Percentiles rank a stretch among this genome's conserved stretches.
Evolutionary conservation across 2,797 vertebrate species (phyloP).

Genomic region (Threskiornis aethiopicus): DNA sequence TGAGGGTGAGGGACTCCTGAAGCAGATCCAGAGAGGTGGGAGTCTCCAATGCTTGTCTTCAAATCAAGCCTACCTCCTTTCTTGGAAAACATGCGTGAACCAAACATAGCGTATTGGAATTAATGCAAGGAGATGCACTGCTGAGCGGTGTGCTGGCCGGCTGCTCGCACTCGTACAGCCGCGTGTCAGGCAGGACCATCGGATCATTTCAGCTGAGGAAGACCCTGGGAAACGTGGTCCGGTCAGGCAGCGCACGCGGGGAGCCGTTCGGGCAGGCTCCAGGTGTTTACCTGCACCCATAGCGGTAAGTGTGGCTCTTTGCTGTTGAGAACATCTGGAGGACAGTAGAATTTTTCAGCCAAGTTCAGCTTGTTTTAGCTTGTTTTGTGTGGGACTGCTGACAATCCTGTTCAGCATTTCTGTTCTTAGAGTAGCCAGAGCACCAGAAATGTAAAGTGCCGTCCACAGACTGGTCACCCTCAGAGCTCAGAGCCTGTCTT

Average conservation of each 20-base stretch:
- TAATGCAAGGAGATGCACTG: neutral
- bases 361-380: neutral
- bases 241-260: rapidly evolving
- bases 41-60: neutral
- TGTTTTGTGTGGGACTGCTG: neutral
- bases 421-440: neutral
- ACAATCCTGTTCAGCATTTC: neutral
- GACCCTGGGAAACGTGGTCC: neutral
- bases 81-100: neutral
- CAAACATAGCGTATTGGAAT: neutral
- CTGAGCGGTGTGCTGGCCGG: neutral
- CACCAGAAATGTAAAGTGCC: neutral
- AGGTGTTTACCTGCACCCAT: rapidly evolving
- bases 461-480: neutral
- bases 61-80: neutral
- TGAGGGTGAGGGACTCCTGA: conserved; percentile 1
- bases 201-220: neutral
- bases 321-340: neutral
- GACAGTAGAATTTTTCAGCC: neutral
- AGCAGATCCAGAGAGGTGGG: neutral
- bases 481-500: neutral
- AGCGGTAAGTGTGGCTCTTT: neutral
- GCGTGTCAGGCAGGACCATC: rapidly evolving
- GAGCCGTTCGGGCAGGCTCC: neutral
- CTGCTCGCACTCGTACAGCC: rapidly evolving